phyloP scores from a whole-genome alignment of 2,113 vertebrate species.

The Ancistrus triradiatus region DNA sequence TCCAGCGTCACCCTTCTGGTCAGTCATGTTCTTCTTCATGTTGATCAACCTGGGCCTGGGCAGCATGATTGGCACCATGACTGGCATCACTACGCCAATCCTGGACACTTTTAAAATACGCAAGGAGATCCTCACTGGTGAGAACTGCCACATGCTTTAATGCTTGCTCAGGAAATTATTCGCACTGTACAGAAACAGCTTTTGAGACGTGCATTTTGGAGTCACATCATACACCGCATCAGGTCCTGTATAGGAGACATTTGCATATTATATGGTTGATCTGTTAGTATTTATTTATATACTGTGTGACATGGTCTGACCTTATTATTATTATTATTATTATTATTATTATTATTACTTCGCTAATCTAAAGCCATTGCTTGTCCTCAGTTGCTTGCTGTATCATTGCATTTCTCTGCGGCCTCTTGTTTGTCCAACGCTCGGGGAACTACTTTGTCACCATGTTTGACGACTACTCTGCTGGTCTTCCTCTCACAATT shows the following conservation, averaged over 20 bases:
- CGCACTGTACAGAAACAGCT: no score
- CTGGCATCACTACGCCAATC: constrained; percentile 93
- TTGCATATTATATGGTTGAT: no score
- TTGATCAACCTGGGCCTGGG: constrained; percentile 95
- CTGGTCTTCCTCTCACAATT: constrained; percentile 89
- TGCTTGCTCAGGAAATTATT: no score
- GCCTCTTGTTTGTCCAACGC: constrained; percentile 94
- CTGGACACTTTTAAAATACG: constrained; percentile 96
- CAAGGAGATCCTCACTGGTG: constrained; percentile 95
- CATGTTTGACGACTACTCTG: constrained; percentile 98
- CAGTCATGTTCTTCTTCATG: constrained; percentile 99
- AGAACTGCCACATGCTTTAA: constrained; percentile 54
- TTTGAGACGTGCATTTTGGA: no score
- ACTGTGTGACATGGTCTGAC: no score
- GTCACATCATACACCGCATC: no score
- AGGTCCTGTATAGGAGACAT: no score
- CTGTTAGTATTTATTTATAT: no score
- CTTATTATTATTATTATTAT: no score
- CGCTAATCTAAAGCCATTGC: constrained; percentile 28
- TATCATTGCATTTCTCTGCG: constrained; percentile 86
- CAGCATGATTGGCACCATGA: constrained; percentile 99
- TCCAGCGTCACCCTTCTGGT: constrained; percentile 93
- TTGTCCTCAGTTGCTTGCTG: constrained; percentile 80
- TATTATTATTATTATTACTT: no score
- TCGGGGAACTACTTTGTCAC: constrained; percentile 98